Evolutionary conservation across 2,888 invertebrate species (phyloP), one percentile per base, ranked within the genome.

Genomic region (Spilosoma lubricipeda): DNA sequence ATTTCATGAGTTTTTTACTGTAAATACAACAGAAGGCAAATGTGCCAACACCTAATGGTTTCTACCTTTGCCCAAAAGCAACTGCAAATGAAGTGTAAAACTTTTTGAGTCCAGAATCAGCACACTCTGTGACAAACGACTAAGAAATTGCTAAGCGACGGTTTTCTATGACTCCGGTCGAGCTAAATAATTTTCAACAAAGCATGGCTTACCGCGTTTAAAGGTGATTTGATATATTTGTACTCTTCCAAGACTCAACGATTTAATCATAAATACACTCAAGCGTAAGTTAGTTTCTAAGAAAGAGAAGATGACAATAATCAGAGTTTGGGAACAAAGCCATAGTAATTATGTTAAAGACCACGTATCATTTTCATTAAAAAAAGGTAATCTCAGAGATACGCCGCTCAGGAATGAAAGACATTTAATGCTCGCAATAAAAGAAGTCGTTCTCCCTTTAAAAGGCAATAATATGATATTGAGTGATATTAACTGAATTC

Each of bases 401-500:
- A 69, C 36, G 20, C 64, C 36, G 27, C 64, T 69, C 30, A 64
- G 56, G 69, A 69, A 63, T 59, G 65, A 39, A 48, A 65, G 73
- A 69, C 73, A 73, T 73, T 73, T 65, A 73, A 64, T 27, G 39
- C 48, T 36, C 18, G 73, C 69, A 73, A 69, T 73, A 73, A 73
- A 65, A 73, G 64, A 30, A 73, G 69, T 73, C 73, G 69, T 69
- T 69, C 23, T 48, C n/a, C 56, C 52, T 73, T 73, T 65, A 73
- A 73, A 73, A 69, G 73, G 73, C 73, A 69, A 73, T 73, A 73
- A 69, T 52, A 69, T 69, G 69, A 69, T 73, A 73, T 73, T 69
- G 73, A 69, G 39, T 73, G 73, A 73, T 73, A 73, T 73, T 69
- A 73, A 69, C 52, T 52, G 73, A 69, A 65, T 73, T 73, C 69